Evolutionary conservation across 2,797 vertebrate genomes (phyloP), one percentile per base, ranked within the genome.

Genomic region (Valencia hispanica): DNA sequence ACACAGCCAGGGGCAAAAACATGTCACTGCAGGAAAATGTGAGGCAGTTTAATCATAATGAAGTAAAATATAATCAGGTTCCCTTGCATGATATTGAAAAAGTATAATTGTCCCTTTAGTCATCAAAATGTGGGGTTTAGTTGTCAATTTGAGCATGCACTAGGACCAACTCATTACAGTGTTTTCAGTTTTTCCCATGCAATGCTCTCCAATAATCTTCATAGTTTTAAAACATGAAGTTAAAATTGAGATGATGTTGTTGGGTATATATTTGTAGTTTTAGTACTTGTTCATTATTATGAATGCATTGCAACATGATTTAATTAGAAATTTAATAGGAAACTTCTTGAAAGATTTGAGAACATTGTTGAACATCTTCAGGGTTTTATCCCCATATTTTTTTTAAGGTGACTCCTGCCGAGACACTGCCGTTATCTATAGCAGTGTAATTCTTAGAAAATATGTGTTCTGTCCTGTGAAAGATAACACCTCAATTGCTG

Each of bases 401-500:
- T 7, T 59, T 73, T 25, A 50, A 48, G 41, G 14, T 11, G n/a
- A 70, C 17, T 25, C 30, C n/a, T 59, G 20, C 70, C 70, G 43
- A 70, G 43, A 7, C 30, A 3, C 69, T 43, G 32, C 45, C 69
- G 66, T 70, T 59, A 48, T 59, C 32, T 66, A 0, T 57, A 34
- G 36, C 3, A 7, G 43, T 14, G 8, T 39, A 9, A 70, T 72
- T 73, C n/a, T 65, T 22, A 11, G 36, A 27, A 39, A 12, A 73
- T 55, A 11, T 36, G 41, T 36, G 47, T 84, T 84, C 79, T 82
- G 71, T 70, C 51, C 27, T 84, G 76, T 81, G 79, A 83, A 84
- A 84, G 43, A 66, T 86, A 73, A 80, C 81, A 87, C 84, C 73
- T 82, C 65, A 0, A 50, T 10, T 18, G 74, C 66, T 80, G 76